Base-by-base conservation (phyloP, 1,140 invertebrate species). In the Brachionus asplanchnoidis region DNA sequence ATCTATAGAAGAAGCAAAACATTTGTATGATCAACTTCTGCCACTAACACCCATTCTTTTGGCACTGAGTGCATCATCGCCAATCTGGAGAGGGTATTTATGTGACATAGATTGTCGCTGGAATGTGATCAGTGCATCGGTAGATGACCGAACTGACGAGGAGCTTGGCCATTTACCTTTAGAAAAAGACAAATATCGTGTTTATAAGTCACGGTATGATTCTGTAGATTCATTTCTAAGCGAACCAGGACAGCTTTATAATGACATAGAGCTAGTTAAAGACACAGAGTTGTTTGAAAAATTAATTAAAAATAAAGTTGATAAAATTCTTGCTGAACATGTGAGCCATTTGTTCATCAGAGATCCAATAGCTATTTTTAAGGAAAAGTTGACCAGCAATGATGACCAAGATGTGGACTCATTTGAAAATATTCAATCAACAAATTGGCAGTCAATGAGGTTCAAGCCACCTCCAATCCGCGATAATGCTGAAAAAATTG, bases 381-480 rank as follows among this genome's bases (percentile, higher is more conserved):
- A 93, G 46, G 98, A 99, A 89, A 97, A 97, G 89, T 92, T 99
- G 89, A 91, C 92, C 26, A 93, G 94, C 85, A 97, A 99, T 87
- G 95, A 95, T 0, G 97, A 99, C 90, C 97, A 99, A 90, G 99
- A 99, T 92, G 98, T 99, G 92, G 95, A 96, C 85, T 86, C 65
- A 23, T 78, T 84, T 75, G 44, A 97, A 95, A 99, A 99, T 88
- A 98, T 99, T 87, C 98, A 99, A 90, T 99, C 97, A 0, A 99
- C 98, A 6, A 99, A 99, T 91, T 99, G 98, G 98, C 97, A 99
- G 92, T 98, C 97, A 8, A 98, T 99, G 97, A 92, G 98, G 17
- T 99, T 99, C 90, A 99, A 99, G 90, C 96, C 97, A 65, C 97
- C 98, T 84, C 90, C 91, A 12, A 95, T 95, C 7, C 87, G 88